Evolutionary conservation across 2,888 invertebrate genomes (phyloP).

Genomic region (Mellilla xanthometata): DNA sequence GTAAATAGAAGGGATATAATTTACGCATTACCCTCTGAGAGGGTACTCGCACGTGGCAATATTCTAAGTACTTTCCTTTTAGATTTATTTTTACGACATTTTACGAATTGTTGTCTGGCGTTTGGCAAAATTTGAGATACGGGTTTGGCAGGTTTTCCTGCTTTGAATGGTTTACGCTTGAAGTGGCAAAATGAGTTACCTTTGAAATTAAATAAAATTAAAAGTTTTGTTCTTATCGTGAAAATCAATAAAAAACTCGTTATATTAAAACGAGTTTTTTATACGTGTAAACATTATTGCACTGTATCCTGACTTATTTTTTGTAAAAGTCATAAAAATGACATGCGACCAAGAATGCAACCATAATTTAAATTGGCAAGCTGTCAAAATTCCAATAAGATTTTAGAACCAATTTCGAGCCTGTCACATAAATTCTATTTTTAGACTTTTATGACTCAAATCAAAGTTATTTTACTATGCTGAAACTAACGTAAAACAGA

Average conservation of each 20-base stretch:
- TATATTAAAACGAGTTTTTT: too few species aligned
- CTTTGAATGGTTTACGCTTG: background rate
- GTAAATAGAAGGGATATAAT: slow-evolving; percentile 22
- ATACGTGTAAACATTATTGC: too few species aligned
- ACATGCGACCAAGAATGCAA: too few species aligned
- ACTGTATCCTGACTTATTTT: too few species aligned
- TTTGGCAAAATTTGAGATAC: slow-evolving; percentile 12
- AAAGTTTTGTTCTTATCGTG: too few species aligned
- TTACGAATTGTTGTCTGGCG: slow-evolving; percentile 11
- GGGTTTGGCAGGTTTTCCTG: slow-evolving; percentile 5
- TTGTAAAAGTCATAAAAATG: too few species aligned
- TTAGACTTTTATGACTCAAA: slow-evolving; percentile 7
- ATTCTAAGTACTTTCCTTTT: slow-evolving; percentile 22
- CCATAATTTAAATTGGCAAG: slow-evolving; percentile 15
- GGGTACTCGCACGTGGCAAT: slow-evolving; percentile 19
- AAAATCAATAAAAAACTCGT: too few species aligned
- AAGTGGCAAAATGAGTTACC: too few species aligned
- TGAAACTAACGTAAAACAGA: slow-evolving; percentile 2
- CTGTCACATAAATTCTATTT: slow-evolving; percentile 21
- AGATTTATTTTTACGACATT: slow-evolving; percentile 18
- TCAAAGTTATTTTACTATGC: slow-evolving; percentile 7
- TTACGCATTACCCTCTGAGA: slow-evolving; percentile 20
- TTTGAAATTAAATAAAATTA: background rate
- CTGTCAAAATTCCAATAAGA: slow-evolving; percentile 14
- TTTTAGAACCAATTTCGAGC: slow-evolving; percentile 14